Percentiles rank a stretch among this genome's conserved stretches.
Evolutionary conservation across 30 jellyfish, hydroid and myxozoan genomes (phyloP).

Genomic region (Turritopsis dohrnii): DNA sequence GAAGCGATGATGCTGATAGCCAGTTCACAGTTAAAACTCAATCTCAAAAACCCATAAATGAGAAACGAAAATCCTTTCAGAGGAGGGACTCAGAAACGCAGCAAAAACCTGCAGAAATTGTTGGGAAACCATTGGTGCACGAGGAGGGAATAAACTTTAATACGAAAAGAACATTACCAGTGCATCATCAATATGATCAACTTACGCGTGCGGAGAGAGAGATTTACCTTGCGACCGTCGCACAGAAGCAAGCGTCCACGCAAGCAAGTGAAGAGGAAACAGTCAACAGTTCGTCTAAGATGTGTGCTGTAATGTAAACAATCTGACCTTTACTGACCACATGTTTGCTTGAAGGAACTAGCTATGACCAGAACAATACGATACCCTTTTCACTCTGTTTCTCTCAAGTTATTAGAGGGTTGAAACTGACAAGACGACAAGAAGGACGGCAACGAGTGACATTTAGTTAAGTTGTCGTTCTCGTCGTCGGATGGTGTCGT

Average conservation of each 20-base stretch:
- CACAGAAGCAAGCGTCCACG: neutral
- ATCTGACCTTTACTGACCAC: too few relatives aligned
- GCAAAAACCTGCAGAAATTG: neutral
- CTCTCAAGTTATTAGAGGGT: too few relatives aligned
- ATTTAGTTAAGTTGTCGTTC: too few relatives aligned
- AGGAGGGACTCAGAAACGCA: neutral
- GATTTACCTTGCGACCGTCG: neutral
- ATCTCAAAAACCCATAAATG: too few relatives aligned
- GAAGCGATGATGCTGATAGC: neutral
- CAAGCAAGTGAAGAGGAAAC: neutral
- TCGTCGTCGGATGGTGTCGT: too few relatives aligned
- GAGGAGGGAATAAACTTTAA: neutral
- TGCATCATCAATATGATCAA: neutral
- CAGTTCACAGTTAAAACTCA: neutral
- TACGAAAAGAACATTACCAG: neutral
- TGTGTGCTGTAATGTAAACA: conserved; percentile 2
- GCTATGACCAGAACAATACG: too few relatives aligned
- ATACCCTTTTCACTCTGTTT: too few relatives aligned
- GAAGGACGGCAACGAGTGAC: too few relatives aligned
- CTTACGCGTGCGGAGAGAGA: neutral
- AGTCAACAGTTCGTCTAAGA: neutral
- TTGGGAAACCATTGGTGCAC: neutral
- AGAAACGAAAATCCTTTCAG: neutral
- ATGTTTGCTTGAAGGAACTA: too few relatives aligned
- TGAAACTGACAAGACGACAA: too few relatives aligned